Evolutionary conservation across 2,888 invertebrate species (phyloP).

Genomic region (Drosophila demipolita): DNA sequence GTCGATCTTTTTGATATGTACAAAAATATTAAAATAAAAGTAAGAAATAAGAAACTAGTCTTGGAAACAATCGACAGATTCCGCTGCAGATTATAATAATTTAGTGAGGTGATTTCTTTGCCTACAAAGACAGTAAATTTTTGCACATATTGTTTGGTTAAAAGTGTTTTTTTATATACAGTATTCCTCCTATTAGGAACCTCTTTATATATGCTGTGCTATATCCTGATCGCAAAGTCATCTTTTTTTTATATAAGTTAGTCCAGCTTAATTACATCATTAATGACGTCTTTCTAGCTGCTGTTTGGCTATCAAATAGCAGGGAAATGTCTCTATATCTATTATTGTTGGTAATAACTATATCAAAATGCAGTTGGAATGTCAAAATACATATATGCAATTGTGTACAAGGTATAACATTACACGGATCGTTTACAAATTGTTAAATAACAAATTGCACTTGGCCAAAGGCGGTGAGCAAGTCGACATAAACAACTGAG

Average conservation of each 20-base stretch:
- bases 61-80: neutral
- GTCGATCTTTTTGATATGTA: neutral
- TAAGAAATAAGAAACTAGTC: neutral
- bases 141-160: neutral
- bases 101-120: neutral
- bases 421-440: slow-evolving; percentile 71
- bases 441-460: slow-evolving; percentile 76
- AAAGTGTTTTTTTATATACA: neutral
- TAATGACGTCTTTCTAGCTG: neutral
- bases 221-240: neutral
- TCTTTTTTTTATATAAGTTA: neutral
- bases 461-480: slow-evolving; percentile 53
- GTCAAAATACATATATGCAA: slow-evolving; percentile 39
- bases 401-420: slow-evolving; percentile 46
- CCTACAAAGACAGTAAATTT: neutral
- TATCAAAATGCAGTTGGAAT: slow-evolving; percentile 61
- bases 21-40: neutral
- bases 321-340: neutral
- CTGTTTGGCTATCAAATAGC: neutral
- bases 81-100: neutral
- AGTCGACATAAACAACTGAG: slow-evolving; percentile 73
- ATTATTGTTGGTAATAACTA: slow-evolving; percentile 66
- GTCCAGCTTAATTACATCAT: neutral
- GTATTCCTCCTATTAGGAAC: fast-evolving
- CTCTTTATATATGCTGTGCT: neutral